phyloP scores from a whole-genome alignment of 2,113 vertebrate species.

The Anolis carolinensis region DNA sequence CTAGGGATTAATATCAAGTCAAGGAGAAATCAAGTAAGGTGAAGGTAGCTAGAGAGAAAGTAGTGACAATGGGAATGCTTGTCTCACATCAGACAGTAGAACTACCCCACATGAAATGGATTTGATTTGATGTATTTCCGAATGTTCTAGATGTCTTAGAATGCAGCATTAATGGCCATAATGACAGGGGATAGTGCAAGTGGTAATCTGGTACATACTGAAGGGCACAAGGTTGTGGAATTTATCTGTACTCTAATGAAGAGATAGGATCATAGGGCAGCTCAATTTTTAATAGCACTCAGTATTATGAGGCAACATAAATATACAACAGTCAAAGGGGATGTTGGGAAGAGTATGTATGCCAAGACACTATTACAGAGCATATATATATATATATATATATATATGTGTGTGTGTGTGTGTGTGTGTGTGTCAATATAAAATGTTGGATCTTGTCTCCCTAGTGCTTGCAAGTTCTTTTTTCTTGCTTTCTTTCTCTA shows the following conservation, averaged over 20 bases:
- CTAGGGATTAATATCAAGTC: too few species aligned
- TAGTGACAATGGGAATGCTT: not conserved
- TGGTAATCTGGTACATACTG: not conserved
- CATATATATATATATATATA: not conserved
- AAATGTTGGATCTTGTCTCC: not conserved
- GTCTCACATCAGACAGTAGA: not conserved
- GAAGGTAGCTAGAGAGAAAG: too few species aligned
- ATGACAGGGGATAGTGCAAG: too few species aligned
- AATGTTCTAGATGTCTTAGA: too few species aligned
- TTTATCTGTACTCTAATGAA: not conserved
- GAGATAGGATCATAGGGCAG: not conserved
- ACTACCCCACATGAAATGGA: too few species aligned
- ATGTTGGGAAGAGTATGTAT: too few species aligned
- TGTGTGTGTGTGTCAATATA: too few species aligned
- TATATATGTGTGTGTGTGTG: not conserved
- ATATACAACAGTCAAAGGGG: not conserved
- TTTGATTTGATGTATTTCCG: too few species aligned
- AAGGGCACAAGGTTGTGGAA: not conserved
- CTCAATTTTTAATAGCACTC: not conserved
- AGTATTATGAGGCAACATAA: not conserved
- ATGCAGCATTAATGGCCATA: too few species aligned
- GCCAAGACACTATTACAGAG: not conserved
- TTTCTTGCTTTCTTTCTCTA: slow-evolving; percentile 45
- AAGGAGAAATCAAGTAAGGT: too few species aligned
- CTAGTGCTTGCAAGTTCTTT: not conserved